Percentiles rank a stretch among this genome's conserved stretches.
These are phyloP conservation scores for Phainopepla nitens DNA, from an alignment of 2,113 vertebrate species.

Conservation along the genomic window DNA sequence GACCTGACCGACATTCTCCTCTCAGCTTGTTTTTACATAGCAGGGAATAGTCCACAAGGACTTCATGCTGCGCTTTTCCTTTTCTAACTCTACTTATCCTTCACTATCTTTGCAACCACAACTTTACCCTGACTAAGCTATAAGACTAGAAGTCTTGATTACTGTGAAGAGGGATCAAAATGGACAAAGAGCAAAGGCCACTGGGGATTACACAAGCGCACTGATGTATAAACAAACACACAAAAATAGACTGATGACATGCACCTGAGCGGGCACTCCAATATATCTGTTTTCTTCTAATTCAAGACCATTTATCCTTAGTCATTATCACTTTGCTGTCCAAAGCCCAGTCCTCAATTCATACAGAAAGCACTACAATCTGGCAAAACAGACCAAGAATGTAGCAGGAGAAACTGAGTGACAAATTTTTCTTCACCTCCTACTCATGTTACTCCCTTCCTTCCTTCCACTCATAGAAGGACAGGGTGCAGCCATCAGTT, in stretches of 20 bases:
- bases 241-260: background rate
- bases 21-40: background rate
- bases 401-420: background rate
- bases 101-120: background rate
- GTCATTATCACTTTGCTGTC: background rate
- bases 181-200: fast-evolving
- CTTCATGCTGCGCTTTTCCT: background rate
- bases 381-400: background rate
- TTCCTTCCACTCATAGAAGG: background rate
- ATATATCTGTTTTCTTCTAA: background rate
- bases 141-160: background rate
- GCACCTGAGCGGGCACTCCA: background rate
- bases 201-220: background rate
- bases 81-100: background rate
- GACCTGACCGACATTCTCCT: background rate
- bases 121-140: background rate
- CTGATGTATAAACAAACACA: background rate
- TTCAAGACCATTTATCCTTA: background rate
- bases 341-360: background rate
- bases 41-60: background rate
- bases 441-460: background rate
- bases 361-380: background rate
- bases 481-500: background rate
- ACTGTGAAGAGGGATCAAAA: background rate
- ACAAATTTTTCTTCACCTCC: background rate